phyloP scores from a whole-genome alignment of 2,888 invertebrate species.

The Micropterix aruncella region DNA sequence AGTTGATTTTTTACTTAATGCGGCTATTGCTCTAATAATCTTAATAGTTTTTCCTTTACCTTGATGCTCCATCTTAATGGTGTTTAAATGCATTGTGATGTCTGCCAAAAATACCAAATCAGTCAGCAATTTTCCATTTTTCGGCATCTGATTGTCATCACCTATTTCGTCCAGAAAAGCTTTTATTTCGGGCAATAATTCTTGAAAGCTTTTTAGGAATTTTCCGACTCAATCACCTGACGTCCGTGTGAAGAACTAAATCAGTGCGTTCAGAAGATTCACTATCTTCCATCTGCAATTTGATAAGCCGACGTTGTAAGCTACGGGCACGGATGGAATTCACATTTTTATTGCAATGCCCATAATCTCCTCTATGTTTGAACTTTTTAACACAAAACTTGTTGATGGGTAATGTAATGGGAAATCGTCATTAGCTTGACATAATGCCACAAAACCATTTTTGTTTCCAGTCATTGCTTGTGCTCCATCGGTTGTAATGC shows the following conservation, averaged over 20 bases:
- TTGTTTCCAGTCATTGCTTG: too few species aligned
- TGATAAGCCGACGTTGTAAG: background rate
- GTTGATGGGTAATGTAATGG: too few species aligned
- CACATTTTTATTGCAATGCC: too few species aligned
- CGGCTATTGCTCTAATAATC: conserved; percentile 10
- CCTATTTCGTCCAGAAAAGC: conserved; percentile 13
- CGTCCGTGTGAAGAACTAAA: conserved; percentile 2
- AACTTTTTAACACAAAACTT: too few species aligned
- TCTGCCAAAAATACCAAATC: conserved; percentile 8
- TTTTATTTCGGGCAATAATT: conserved; percentile 12
- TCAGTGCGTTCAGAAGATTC: background rate
- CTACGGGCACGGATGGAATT: background rate
- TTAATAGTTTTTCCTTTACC: conserved; percentile 8
- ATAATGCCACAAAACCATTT: too few species aligned
- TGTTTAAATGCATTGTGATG: conserved; percentile 7
- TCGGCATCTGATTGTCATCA: conserved; percentile 11
- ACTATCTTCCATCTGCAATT: background rate
- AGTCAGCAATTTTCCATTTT: conserved; percentile 9
- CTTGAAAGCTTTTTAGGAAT: conserved; percentile 13
- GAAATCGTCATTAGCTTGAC: too few species aligned
- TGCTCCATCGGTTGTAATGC: too few species aligned
- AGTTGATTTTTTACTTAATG: conserved; percentile 10
- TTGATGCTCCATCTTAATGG: conserved; percentile 7
- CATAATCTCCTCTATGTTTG: too few species aligned
- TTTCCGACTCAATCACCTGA: conserved; percentile 11